Conservation (phyloP, 2,113 vertebrate genomes). For the Neodontobutis hainanensis region DNA sequence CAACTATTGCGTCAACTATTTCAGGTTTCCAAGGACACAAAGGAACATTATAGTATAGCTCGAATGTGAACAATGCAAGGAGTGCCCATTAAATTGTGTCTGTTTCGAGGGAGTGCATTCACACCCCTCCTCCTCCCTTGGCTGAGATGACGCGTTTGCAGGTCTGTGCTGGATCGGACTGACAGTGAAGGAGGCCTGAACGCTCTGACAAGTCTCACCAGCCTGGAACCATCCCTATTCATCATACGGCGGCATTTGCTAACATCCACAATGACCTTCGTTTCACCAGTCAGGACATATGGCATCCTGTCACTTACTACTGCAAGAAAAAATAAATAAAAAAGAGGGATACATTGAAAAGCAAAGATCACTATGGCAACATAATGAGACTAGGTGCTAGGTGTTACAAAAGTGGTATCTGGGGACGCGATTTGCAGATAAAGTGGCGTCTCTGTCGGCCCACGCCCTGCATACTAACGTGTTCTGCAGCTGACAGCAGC, state of each 20-base stretch:
- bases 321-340: slow-evolving; percentile 2
- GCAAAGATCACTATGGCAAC: slow-evolving; percentile 60
- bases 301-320: slow-evolving; percentile 33
- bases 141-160: slow-evolving; percentile 33
- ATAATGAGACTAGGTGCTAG: slow-evolving; percentile 35
- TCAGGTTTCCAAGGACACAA: background rate
- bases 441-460: slow-evolving; percentile 25
- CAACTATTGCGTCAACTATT: too few relatives aligned
- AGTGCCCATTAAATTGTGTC: slow-evolving; percentile 3
- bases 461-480: slow-evolving; percentile 43
- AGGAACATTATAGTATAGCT: background rate
- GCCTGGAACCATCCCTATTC: slow-evolving; percentile 44
- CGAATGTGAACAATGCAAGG: background rate
- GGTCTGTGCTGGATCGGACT: slow-evolving; percentile 53
- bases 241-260: background rate
- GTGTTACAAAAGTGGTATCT: slow-evolving; percentile 28
- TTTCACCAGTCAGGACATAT: slow-evolving; percentile 25
- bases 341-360: too few relatives aligned
- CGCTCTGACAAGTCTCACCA: background rate
- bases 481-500: slow-evolving; percentile 2
- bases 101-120: slow-evolving; percentile 24
- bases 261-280: slow-evolving; percentile 52
- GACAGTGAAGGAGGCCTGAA: slow-evolving; percentile 34
- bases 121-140: slow-evolving; percentile 29
- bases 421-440: slow-evolving; percentile 33